A percentile compares a stretch with the other conserved stretches of the same genome.
Evolutionary conservation across 2,797 vertebrate genomes (phyloP).

Genomic region (Melanotaenia pygmaea): DNA sequence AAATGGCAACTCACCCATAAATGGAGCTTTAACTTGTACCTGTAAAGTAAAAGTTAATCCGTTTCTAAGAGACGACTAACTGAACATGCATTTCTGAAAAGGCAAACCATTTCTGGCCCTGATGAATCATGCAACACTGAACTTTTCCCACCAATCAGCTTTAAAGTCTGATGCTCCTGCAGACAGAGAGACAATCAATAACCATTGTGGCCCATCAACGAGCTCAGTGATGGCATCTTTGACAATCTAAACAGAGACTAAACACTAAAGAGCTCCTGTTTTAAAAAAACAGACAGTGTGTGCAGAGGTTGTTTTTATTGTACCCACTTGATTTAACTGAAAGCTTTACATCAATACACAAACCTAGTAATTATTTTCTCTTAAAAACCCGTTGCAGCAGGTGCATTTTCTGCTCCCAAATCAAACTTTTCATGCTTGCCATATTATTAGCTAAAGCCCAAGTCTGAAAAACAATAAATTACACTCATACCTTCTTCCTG

Average conservation of each 20-base stretch:
- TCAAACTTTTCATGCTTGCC: too few species aligned
- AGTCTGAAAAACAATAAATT: background rate
- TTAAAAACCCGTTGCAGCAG: background rate
- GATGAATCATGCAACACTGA: constrained; percentile 35
- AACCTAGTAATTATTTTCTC: background rate
- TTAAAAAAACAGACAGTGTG: background rate
- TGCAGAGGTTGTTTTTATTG: background rate
- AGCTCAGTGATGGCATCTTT: background rate
- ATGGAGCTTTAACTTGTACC: background rate
- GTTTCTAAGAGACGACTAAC: background rate
- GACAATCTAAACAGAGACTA: background rate
- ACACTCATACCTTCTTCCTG: background rate
- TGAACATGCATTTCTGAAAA: constrained; percentile 6
- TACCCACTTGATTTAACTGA: constrained; percentile 5
- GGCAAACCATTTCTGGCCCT: constrained; percentile 10
- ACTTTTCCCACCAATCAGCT: constrained; percentile 28
- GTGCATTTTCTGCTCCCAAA: background rate
- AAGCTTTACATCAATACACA: constrained; percentile 6
- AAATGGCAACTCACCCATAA: background rate
- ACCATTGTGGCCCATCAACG: background rate
- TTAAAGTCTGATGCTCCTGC: constrained; percentile 23
- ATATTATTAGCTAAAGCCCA: background rate
- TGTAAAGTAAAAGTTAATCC: background rate
- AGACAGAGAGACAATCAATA: constrained; percentile 1
- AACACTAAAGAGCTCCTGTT: background rate